phyloP scores from a whole-genome alignment of 2,797 vertebrate genomes.

The Eospalax fontanierii region DNA sequence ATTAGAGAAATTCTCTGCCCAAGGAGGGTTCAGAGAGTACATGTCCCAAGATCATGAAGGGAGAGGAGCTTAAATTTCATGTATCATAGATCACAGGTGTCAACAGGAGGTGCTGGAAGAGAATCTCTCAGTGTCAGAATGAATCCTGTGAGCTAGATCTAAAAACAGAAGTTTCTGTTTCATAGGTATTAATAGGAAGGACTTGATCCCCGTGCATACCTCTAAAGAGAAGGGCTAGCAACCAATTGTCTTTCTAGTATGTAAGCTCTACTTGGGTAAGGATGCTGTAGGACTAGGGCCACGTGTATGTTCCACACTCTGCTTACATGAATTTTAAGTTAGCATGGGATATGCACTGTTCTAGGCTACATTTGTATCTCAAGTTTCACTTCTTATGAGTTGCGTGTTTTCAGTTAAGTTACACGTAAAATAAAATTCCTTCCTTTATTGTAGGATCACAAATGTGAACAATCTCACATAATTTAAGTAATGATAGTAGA shows the following conservation, averaged over 20 bases:
- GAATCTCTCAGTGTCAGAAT: neutral
- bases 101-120: neutral
- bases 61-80: neutral
- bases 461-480: slow-evolving; percentile 7
- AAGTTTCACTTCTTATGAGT: neutral
- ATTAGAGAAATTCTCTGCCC: neutral
- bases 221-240: neutral
- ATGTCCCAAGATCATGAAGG: neutral
- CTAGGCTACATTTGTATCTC: neutral
- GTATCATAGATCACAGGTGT: neutral
- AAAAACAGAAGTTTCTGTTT: neutral
- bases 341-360: neutral
- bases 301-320: neutral
- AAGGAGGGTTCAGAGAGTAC: neutral
- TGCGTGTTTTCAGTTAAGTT: neutral
- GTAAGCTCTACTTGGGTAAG: neutral
- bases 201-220: neutral
- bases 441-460: neutral
- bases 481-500: neutral
- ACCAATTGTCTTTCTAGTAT: neutral
- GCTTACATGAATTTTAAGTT: neutral
- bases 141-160: no score
- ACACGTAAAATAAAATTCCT: slow-evolving; percentile 23
- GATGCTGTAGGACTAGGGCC: neutral
- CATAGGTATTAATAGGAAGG: neutral